Evolutionary conservation across 2,113 vertebrate species (phyloP), one percentile per base, ranked within the genome.

Genomic region (Mus musculus): DNA sequence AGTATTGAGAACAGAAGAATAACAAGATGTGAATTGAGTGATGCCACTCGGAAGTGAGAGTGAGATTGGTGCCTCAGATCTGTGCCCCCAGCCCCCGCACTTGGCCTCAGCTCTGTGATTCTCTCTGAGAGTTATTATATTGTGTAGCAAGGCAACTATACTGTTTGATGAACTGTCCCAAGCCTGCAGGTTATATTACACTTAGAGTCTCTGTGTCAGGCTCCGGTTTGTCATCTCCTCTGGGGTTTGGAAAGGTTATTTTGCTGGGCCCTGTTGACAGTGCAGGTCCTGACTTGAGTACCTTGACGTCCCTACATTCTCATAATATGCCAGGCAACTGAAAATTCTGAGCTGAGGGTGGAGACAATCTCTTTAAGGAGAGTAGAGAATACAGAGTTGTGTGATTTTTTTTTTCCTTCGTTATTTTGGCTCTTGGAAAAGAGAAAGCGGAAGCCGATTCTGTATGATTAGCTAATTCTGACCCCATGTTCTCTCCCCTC

Each of bases 401-500:
- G 7, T 90, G 85, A 8, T 82, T 82, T 71, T 81, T 75, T 7
- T 49, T 49, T 49, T 49, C 11, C 11, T 54, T 75, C 72, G 92
- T 91, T 36, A 72, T 46, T 90, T 90, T 92, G 81, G 54, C 46
- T 93, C 82, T 95, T 94, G 94, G 67, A 56, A 93, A 94, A 93
- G 59, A 97, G 61, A 87, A 90, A 87, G 72, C 22, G 75, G 77
- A 89, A 89, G 94, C 46, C n/a, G 30, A 36, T 93, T 95, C 72
- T 95, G n/a, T 82, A 3, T 52, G 97, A 71, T 91, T 73, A 96
- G 97, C 98, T 98, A 98, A 98, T 93, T 78, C 28, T 98, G 97
- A 97, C 91, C 97, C 96, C 97, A 0, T 98, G 96, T 98, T 98
- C 98, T 98, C 97, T 98, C 99, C 65, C 98, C 98, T 98, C 97